Evolutionary conservation across 2,113 vertebrate genomes (phyloP), one percentile per base, ranked within the genome.

Genomic region (Odontophorus gujanensis): DNA sequence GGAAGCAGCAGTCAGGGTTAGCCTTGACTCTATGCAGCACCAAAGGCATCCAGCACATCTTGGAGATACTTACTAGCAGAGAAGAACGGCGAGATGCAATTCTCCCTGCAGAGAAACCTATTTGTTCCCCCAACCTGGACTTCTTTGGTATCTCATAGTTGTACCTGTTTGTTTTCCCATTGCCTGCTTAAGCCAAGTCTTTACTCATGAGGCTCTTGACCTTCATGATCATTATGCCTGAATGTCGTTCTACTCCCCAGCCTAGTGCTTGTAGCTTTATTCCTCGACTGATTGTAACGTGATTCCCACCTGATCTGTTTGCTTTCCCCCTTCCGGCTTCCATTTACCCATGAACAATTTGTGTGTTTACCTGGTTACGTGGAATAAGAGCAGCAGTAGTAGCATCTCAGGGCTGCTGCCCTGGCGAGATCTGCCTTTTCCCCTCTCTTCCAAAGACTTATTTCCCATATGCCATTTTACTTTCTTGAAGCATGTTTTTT

Each of bases 1-100:
- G 43, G 48, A 69, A 45, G 72, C 79, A 85, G 51, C 50, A 89
- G 53, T 5, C 6, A 12, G 17, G 18, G 34, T 50, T 62, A 43
- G 73, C 50, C 22, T 59, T 50, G 36, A 30, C 0, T 0, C 36
- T 16, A 32, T 3, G 3, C 59, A 13, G 38, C 32, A 22, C 59
- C 19, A 13, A 19, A 45, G 16, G 42, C 34, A 30, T 26, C 0
- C 55, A 32, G 4, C 10, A 19, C 3, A 1, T 47, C 8, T 63
- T 1, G 0, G 34, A 36, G 34, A 2, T 69, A 21, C 36, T 30
- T 74, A 9, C 62, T 79, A 30, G n/a, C 55, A 28, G 40, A 18
- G 25, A 57, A 58, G n/a, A 43, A 6, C 3, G 11, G 11, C 0
- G 0, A 69, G 50, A 28, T 66, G 1, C 0, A 0, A 11, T 40